Evolutionary conservation across 2,113 vertebrate species (phyloP).

Genomic region (Tringa solitaria): DNA sequence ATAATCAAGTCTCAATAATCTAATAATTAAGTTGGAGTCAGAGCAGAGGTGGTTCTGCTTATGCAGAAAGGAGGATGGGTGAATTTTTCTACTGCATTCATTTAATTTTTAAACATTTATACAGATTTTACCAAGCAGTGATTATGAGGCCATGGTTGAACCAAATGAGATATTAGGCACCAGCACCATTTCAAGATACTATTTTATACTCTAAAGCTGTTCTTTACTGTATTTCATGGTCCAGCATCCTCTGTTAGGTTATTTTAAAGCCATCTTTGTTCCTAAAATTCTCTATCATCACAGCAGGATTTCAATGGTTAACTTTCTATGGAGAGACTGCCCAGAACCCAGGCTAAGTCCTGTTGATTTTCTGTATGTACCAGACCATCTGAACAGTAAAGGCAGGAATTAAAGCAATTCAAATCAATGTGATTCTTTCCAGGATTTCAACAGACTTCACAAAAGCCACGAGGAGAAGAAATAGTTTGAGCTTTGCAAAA

Average conservation of each 20-base stretch:
- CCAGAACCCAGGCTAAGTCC: background rate
- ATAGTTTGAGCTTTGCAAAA: background rate
- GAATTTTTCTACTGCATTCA: background rate
- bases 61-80: background rate
- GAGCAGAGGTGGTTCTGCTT: background rate
- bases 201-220: background rate
- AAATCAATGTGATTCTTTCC: background rate
- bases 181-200: background rate
- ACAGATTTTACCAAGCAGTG: background rate
- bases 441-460: background rate
- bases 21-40: background rate
- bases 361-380: background rate
- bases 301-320: background rate
- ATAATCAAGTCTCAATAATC: background rate
- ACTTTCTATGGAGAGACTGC: background rate
- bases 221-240: background rate
- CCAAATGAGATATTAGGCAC: background rate
- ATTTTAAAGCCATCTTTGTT: background rate
- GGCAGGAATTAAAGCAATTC: background rate
- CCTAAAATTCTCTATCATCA: background rate
- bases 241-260: background rate
- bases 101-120: background rate
- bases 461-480: background rate
- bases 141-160: fast-evolving
- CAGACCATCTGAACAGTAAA: background rate